These are phyloP conservation scores for Bucorvus abyssinicus DNA, from an alignment of 2,797 vertebrate genomes.

Conservation along the genomic window DNA sequence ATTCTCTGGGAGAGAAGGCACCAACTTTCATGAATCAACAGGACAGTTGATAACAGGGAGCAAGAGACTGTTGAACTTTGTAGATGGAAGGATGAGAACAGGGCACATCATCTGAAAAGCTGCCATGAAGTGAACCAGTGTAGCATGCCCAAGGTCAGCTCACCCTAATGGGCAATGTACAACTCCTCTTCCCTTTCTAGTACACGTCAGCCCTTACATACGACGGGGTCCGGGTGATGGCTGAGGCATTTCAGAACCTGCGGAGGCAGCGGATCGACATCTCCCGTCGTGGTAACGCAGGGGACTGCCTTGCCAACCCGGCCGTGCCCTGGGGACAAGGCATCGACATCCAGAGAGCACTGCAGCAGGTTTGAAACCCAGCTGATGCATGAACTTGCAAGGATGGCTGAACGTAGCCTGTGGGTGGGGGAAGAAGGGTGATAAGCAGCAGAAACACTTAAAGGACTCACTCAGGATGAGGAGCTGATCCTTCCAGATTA, in stretches of 20 bases:
- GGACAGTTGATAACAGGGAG: background rate
- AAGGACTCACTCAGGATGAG: accelerated
- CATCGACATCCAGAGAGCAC: constrained; percentile 97
- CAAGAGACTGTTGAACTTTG: background rate
- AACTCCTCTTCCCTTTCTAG: constrained; percentile 71
- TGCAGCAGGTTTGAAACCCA: constrained; percentile 87
- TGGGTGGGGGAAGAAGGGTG: accelerated
- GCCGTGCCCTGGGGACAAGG: constrained; percentile 98
- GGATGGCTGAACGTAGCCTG: accelerated
- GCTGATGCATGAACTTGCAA: accelerated
- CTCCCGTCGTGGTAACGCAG: constrained; percentile 94
- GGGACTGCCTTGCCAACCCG: constrained; percentile 97
- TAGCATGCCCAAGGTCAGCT: background rate
- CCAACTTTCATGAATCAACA: background rate
- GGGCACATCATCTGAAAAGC: background rate
- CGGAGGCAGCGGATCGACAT: constrained; percentile 96
- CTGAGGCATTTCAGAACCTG: constrained; percentile 95
- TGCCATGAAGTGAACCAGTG: background rate
- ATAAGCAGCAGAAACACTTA: accelerated
- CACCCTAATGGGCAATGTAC: background rate
- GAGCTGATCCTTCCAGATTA: background rate
- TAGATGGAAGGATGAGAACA: background rate
- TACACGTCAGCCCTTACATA: constrained; percentile 96
- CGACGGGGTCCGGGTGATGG: constrained; percentile 97
- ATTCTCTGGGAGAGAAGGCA: background rate